These are phyloP conservation scores for Eulemur albifrons DNA, from an alignment of 2,797 vertebrate genomes.

Conservation along the genomic window DNA sequence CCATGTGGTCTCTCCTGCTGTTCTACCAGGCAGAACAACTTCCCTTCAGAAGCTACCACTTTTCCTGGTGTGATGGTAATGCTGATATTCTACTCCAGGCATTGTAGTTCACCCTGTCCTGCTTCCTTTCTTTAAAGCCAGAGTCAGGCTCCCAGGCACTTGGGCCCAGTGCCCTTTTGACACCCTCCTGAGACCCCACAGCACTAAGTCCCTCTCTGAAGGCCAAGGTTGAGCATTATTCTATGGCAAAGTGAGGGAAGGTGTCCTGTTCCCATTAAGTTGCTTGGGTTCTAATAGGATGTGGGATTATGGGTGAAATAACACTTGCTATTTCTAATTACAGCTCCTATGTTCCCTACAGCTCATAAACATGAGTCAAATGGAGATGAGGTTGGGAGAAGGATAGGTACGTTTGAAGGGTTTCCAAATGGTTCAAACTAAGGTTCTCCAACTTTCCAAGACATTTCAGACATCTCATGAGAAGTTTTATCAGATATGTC, in stretches of 20 bases:
- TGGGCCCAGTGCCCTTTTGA: neutral
- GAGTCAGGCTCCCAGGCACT: neutral
- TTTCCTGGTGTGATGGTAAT: no score
- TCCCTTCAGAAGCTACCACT: neutral
- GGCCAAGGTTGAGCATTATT: neutral
- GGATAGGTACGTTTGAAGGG: neutral
- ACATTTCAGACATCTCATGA: neutral
- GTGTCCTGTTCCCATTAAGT: neutral
- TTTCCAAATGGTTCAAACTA: neutral
- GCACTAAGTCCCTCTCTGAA: neutral
- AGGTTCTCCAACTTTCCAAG: neutral
- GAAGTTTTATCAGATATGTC: neutral
- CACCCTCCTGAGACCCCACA: neutral
- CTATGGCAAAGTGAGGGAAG: neutral
- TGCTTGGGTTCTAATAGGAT: neutral
- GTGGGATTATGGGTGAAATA: neutral
- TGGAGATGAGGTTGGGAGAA: neutral
- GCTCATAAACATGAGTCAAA: neutral
- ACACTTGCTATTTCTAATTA: neutral
- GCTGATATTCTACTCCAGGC: neutral
- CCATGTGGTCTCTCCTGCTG: neutral
- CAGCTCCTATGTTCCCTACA: neutral
- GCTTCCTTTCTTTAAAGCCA: neutral
- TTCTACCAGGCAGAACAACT: neutral
- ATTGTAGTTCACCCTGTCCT: accelerated